Evolutionary conservation across 2,888 invertebrate species (phyloP).

Genomic region (Drosophila vallismaia): DNA sequence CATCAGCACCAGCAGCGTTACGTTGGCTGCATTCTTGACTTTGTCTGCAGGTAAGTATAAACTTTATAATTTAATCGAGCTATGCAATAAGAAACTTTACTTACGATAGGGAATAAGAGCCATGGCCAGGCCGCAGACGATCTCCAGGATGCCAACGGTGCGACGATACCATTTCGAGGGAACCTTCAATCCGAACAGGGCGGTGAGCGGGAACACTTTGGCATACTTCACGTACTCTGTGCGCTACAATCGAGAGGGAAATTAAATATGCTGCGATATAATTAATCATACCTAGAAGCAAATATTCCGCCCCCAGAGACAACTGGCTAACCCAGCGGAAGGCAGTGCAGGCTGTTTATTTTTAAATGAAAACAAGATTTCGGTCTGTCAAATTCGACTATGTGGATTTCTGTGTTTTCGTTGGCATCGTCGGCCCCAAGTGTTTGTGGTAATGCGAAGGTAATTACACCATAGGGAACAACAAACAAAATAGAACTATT

Average conservation of each 20-base stretch:
- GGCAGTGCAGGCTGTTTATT: conserved; percentile 62
- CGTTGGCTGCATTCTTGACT: conserved; percentile 95
- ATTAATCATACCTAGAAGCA: conserved; percentile 39
- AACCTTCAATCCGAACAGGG: conserved; percentile 92
- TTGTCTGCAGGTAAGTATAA: conserved; percentile 85
- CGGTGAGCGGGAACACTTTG: conserved; percentile 95
- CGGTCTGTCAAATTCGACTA: conserved; percentile 16
- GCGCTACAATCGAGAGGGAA: conserved; percentile 86
- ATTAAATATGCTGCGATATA: conserved; percentile 23
- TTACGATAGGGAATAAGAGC: conserved; percentile 93
- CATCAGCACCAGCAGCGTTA: conserved; percentile 92
- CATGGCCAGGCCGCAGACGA: conserved; percentile 92
- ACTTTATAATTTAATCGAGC: neutral
- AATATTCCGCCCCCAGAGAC: conserved; percentile 4
- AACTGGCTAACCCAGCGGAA: conserved; percentile 29
- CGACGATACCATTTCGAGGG: conserved; percentile 96
- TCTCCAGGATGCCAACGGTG: conserved; percentile 92
- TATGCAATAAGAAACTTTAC: conserved; percentile 76
- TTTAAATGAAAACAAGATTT: conserved; percentile 48
- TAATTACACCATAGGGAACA: conserved; percentile 52
- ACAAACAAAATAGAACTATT: conserved; percentile 35
- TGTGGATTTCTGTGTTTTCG: conserved; percentile 36
- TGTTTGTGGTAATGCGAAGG: conserved; percentile 49
- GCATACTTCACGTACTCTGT: conserved; percentile 98
- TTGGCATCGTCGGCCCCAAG: conserved; percentile 55